Evolutionary conservation across 1,140 invertebrate genomes (phyloP), one percentile per base, ranked within the genome.

Genomic region (Drosophila trapezifrons): DNA sequence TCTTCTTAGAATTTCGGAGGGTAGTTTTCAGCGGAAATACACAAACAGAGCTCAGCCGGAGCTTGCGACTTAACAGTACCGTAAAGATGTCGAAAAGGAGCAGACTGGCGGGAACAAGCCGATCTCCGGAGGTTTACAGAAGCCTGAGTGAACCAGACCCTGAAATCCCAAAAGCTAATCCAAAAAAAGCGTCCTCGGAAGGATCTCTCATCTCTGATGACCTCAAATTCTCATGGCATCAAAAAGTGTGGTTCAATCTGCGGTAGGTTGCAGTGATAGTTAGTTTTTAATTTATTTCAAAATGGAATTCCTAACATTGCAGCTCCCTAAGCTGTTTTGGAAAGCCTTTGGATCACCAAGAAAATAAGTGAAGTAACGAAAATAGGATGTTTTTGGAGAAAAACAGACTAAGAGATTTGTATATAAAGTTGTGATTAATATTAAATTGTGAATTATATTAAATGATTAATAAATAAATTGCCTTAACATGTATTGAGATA

Each of bases 61-160:
- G 32, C 51, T 70, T n/a, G 3, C 13, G 32, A 37, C 10, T 32
- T 32, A 3, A 10, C 35, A 71, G 49, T 71, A 56, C 5, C 25
- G 4, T 13, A 32, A 22, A 18, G n/a, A 71, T 71, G 67, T 25
- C 42, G 17, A 6, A 8, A 13, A 56, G 25, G 20, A 46, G 12
- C 42, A 69, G 47, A 46, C 20, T n/a, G 2, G 6, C 22, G 12
- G 42, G n/a, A 0, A 69, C 37, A 12, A 27, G 5, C 10, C 65
- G 67, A 5, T 71, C 67, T 2, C 3, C 42, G 43, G 67, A 71
- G 32, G 67, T 71, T 20, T 71, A 71, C 13, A 32, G 35, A 20
- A 57, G 4, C 25, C 25, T 71, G 22, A 57, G 32, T 15, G 65
- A 70, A 20, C 49, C 49, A 5, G 35, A 47, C 13, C 2, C 29